Evolutionary conservation across 2,888 invertebrate genomes (phyloP), one percentile per base, ranked within the genome.

Genomic region (Dryadula phaetusa): DNA sequence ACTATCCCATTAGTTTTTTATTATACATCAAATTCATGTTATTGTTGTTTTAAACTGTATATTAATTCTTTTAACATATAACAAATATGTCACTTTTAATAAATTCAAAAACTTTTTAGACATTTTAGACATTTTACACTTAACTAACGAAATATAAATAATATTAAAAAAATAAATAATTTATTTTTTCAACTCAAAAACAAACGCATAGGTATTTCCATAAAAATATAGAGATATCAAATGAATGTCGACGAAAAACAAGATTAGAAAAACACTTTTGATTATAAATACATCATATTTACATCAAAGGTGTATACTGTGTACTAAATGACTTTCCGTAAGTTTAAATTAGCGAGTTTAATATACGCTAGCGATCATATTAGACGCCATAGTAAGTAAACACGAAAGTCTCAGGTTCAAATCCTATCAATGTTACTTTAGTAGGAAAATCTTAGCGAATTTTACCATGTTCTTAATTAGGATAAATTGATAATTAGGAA

Each of bases 271-370:
- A 40, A 56, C 22, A 40, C 40, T 2, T 22, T 56, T 10, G 1
- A 40, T 22, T 18, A 1, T 7, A 12, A 12, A 54, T 40, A 40
- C 22, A 56, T 40, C n/a, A 56, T 56, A 56, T 56, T 40, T 56
- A 56, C 40, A 63, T 63, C 18, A 53, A 63, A 63, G 42, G 53
- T 53, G 40, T 62, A 32, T 32, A 62, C 62, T 53, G 40, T 62
- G 42, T 32, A 62, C 62, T 63, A 53, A 28, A 44, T 63, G 44
- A 18, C 61, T n/a, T 32, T 56, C 22, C 40, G n/a, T 40, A 10
- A 37, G 20, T 37, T 40, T 56, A n/a, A 56, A 37, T 37, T 54
- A 37, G 37, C 37, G 37, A 37, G 22, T n/a, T 37, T n/a, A 8
- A 37, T 22, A 22, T 37, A 22, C n/a, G 54, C 40, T 56, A 16